Percentiles rank a stretch among this genome's conserved stretches.
phyloP scores from a whole-genome alignment of 2,888 invertebrate species.

The Crepidodera aurea region DNA sequence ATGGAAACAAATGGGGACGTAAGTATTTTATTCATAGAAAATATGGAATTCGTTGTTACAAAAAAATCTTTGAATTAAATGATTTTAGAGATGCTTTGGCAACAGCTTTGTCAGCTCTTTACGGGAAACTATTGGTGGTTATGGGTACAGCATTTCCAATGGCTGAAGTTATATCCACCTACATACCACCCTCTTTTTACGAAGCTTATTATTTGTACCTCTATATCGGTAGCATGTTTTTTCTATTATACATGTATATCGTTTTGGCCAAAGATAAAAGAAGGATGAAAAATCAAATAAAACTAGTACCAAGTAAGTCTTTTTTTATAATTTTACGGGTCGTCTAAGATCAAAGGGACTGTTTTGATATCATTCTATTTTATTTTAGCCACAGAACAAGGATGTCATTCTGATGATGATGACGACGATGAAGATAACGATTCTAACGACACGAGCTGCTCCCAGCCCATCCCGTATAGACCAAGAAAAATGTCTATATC shows the following conservation, averaged over 20 bases:
- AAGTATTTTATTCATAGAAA: constrained; percentile 64
- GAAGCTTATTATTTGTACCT: constrained; percentile 77
- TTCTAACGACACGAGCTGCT: constrained; percentile 56
- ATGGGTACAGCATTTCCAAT: constrained; percentile 96
- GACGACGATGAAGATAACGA: constrained; percentile 49
- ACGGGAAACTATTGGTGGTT: constrained; percentile 91
- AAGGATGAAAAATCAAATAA: constrained; percentile 51
- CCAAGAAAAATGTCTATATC: constrained; percentile 57
- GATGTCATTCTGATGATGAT: constrained; percentile 34
- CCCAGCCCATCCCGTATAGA: constrained; percentile 49
- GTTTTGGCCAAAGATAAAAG: constrained; percentile 72
- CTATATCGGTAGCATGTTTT: constrained; percentile 74
- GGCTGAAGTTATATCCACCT: constrained; percentile 94
- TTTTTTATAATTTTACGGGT: too few species aligned
- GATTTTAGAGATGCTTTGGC: constrained; percentile 82
- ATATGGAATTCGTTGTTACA: too few species aligned
- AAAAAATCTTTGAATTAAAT: too few species aligned
- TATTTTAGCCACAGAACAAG: constrained; percentile 9
- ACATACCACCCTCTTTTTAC: constrained; percentile 92
- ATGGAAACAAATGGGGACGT: constrained; percentile 75
- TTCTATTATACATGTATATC: constrained; percentile 72
- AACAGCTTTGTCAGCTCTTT: constrained; percentile 89
- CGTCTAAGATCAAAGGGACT: too few species aligned
- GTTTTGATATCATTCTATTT: too few species aligned
- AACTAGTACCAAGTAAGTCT: constrained; percentile 37